Conservation (phyloP, 2,113 vertebrate species). For the Sebastes schlegelii region DNA sequence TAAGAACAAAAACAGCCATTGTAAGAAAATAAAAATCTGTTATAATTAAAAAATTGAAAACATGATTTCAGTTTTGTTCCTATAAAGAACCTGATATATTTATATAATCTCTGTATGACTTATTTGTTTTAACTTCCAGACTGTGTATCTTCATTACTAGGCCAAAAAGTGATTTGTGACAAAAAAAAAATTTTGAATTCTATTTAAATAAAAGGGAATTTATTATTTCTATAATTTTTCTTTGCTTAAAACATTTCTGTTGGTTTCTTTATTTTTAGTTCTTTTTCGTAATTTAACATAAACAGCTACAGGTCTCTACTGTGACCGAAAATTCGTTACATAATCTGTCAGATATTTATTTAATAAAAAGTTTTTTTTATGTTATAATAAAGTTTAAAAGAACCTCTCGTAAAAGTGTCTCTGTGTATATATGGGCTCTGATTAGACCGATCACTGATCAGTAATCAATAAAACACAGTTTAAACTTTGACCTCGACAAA, state of each 20-base stretch:
- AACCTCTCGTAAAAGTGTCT: background rate
- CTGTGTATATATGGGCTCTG: background rate
- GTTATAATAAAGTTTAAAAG: background rate
- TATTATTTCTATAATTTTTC: background rate
- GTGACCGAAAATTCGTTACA: background rate
- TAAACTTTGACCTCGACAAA: conserved; percentile 23
- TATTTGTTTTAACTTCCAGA: background rate
- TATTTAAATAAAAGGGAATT: background rate
- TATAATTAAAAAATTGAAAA: background rate
- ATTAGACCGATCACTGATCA: background rate
- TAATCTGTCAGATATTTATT: background rate
- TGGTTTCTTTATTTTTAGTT: background rate
- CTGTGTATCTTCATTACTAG: too few relatives aligned
- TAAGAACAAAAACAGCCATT: background rate
- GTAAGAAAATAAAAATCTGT: background rate
- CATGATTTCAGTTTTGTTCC: background rate
- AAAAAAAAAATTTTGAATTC: background rate
- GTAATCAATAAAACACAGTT: background rate
- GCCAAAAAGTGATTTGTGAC: background rate
- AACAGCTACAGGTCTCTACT: background rate
- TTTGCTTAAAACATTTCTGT: too few relatives aligned
- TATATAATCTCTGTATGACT: background rate
- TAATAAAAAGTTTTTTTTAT: too few relatives aligned
- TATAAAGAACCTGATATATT: background rate
- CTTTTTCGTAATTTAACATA: background rate